Percentiles rank a stretch among this genome's conserved stretches.
phyloP scores from a whole-genome alignment of 2,888 invertebrate species.

The Philonicus albiceps region DNA sequence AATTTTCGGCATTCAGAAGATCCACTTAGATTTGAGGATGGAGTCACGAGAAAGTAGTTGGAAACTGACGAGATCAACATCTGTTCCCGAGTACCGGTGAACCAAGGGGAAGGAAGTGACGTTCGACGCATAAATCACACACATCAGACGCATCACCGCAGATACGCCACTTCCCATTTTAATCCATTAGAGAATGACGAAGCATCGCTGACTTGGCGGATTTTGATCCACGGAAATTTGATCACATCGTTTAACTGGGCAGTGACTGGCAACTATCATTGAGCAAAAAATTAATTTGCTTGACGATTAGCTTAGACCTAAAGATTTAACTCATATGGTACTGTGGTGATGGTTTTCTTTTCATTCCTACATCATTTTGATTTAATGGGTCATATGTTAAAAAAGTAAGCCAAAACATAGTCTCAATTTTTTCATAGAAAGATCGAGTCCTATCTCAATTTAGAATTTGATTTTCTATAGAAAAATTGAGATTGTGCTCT shows the following conservation, averaged over 20 bases:
- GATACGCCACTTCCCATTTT: not conserved
- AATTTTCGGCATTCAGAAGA: not conserved
- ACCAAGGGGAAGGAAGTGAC: not conserved
- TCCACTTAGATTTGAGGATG: not conserved
- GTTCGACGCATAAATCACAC: not conserved
- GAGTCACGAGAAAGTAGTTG: not conserved
- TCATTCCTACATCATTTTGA: not conserved
- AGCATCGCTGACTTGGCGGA: conserved; percentile 15
- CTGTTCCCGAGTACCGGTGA: not conserved
- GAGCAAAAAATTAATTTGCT: not conserved
- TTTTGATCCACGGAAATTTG: not conserved
- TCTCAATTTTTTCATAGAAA: too few relatives aligned
- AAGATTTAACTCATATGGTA: not conserved
- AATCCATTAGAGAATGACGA: not conserved
- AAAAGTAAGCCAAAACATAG: too few relatives aligned
- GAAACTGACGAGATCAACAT: not conserved
- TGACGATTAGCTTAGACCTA: not conserved
- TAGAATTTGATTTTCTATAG: too few relatives aligned
- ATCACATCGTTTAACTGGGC: not conserved
- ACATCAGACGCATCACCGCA: not conserved
- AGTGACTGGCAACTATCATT: not conserved
- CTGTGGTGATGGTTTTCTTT: not conserved
- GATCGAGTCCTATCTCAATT: too few relatives aligned
- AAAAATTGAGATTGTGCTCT: too few relatives aligned
- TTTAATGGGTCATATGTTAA: too few relatives aligned